Conservation (phyloP, 2,113 vertebrate species). For the Psilopsiagon aurifrons region DNA sequence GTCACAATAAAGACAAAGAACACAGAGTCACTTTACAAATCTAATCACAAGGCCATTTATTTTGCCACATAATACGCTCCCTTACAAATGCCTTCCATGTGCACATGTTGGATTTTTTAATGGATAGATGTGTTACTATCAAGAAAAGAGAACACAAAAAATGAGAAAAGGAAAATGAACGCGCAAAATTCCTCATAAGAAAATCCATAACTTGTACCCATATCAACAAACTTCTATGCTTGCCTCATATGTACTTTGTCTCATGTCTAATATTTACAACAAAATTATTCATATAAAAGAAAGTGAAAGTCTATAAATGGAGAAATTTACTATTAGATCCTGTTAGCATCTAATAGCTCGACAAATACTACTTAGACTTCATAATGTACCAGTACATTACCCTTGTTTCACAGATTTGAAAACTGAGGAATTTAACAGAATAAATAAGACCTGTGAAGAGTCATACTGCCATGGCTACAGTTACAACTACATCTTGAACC, state of each 20-base stretch:
- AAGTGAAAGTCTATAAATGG: not conserved
- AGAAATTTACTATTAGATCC: not conserved
- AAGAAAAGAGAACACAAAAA: not conserved
- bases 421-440: not conserved
- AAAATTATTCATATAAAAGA: not conserved
- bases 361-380: not conserved
- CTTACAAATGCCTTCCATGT: not conserved
- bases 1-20: constrained; percentile 34
- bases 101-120: not conserved
- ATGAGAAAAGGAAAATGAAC: not conserved
- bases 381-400: not conserved
- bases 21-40: constrained; percentile 19
- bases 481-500: not conserved
- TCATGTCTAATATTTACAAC: not conserved
- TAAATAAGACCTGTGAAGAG: not conserved
- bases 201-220: not conserved
- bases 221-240: not conserved
- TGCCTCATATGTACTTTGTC: not conserved
- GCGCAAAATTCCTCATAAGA: not conserved
- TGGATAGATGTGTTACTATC: not conserved
- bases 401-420: not conserved
- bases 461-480: not conserved
- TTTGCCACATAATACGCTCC: not conserved
- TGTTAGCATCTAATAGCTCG: not conserved
- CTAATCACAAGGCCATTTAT: constrained; percentile 6